Evolutionary conservation across 2,888 invertebrate genomes (phyloP).

Genomic region (Celastrina argiolus): DNA sequence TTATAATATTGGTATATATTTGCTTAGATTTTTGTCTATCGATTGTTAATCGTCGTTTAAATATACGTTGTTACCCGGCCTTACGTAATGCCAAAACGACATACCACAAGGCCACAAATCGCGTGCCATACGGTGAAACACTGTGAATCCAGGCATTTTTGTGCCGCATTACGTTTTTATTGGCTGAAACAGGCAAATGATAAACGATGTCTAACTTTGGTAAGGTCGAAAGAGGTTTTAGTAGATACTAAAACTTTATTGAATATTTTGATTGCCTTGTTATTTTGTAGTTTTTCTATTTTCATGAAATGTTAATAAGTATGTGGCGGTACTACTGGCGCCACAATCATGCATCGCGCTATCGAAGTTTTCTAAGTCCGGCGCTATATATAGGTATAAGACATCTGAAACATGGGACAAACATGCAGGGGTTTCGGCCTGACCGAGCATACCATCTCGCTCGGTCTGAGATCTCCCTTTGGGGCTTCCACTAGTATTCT

Average conservation of each 20-base stretch:
- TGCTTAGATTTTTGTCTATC: neutral
- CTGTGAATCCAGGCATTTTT: slow-evolving; percentile 33
- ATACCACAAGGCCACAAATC: slow-evolving; percentile 35
- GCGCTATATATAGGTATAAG: no score
- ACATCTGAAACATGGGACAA: no score
- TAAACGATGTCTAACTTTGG: neutral
- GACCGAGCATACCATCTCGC: no score
- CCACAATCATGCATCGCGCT: no score
- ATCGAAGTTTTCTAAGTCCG: no score
- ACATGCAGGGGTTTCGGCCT: no score
- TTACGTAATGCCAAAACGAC: slow-evolving; percentile 20
- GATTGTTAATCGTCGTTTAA: neutral
- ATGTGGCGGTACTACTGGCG: no score
- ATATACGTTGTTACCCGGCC: neutral
- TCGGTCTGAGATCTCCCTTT: no score
- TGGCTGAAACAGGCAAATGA: slow-evolving; percentile 31
- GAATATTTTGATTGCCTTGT: neutral
- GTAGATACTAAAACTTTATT: neutral
- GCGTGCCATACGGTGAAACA: slow-evolving; percentile 33
- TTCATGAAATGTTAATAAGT: neutral
- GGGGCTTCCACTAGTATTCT: no score
- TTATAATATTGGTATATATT: no score
- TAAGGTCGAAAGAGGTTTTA: neutral
- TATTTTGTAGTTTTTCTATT: neutral
- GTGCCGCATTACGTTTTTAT: slow-evolving; percentile 35